These are phyloP conservation scores for Macroglossus sobrinus DNA, from an alignment of 2,113 vertebrate genomes.

Conservation along the genomic window DNA sequence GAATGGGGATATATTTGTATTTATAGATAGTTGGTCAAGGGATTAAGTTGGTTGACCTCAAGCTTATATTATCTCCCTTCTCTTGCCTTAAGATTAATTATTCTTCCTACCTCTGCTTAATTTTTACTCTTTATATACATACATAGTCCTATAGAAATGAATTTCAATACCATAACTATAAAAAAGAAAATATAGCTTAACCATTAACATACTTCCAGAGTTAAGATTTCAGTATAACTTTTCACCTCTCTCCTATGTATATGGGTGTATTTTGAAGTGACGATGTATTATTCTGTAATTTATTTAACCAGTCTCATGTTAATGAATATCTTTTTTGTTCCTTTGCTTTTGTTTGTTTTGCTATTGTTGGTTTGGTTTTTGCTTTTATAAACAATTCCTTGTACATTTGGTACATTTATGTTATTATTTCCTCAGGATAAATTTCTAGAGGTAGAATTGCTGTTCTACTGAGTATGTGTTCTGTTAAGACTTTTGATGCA, in stretches of 20 bases:
- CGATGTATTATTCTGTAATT: background rate
- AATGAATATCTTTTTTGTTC: constrained; percentile 24
- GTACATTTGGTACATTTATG: background rate
- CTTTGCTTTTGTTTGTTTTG: constrained; percentile 41
- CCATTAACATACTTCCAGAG: background rate
- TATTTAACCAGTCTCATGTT: constrained; percentile 15
- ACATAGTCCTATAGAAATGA: background rate
- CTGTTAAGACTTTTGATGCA: background rate
- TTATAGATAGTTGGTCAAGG: background rate
- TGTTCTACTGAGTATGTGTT: background rate
- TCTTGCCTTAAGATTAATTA: background rate
- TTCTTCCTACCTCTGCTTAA: background rate
- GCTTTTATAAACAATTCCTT: constrained; percentile 16
- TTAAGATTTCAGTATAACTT: background rate
- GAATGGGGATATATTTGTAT: background rate
- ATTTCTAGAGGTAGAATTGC: constrained; percentile 12
- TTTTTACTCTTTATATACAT: background rate
- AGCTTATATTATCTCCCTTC: background rate
- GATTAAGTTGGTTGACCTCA: background rate
- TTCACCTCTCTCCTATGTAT: background rate
- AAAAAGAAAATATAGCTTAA: background rate
- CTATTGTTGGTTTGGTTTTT: background rate
- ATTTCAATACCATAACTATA: background rate
- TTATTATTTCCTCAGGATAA: constrained; percentile 21
- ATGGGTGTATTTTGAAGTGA: background rate